Evolutionary conservation across 92 coral and sea anemone species (phyloP), one percentile per base, ranked within the genome.

Genomic region (Palythoa caribaeorum): DNA sequence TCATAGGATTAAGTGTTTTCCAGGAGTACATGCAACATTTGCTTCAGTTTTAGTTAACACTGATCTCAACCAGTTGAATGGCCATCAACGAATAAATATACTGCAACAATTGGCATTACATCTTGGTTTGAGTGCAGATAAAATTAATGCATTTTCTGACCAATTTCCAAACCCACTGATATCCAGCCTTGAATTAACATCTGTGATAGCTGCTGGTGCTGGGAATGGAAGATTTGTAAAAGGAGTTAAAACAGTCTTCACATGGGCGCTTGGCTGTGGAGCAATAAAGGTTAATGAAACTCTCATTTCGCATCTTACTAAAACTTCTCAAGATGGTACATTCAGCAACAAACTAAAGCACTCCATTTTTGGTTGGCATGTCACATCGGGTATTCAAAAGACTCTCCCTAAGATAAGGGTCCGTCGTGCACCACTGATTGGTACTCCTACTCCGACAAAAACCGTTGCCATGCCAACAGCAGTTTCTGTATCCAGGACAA

Each of bases 231-330:
- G 98, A 60, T 95, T 90, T 40, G 88, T 89, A 39, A 83, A 92
- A 38, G 99, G 98, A 44, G 69, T 90, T 53, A 90, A 89, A 76
- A 95, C 94, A 68, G 50, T 93, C 17, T 59, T 97, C 52, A 95
- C 97, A 3, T 97, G 99, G 99, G 77, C 52, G n/a, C 88, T 92
- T 10, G 92, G 93, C 17, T 97, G 99, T 91, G 99, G 99, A 77
- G 98, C 96, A 5, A 48, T 97, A 55, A 93, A 83, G 79, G 90
- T 94, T 48, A 84, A 90, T 66, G 87, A 90, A 71, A 78, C 92
- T 0, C 88, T 88, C 12, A 65, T 97, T 19, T 85, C 89, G 44
- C 86, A 76, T 19, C 96, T 97, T 44, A 93, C 93, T 60, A 59
- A 90, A 44, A 88, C 51, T 51, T 90, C 98, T 1, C 93, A 94